Percentiles rank a stretch among this genome's conserved stretches.
These are phyloP conservation scores for Cyclopterus lumpus DNA, from an alignment of 2,797 vertebrate genomes.

Conservation along the genomic window DNA sequence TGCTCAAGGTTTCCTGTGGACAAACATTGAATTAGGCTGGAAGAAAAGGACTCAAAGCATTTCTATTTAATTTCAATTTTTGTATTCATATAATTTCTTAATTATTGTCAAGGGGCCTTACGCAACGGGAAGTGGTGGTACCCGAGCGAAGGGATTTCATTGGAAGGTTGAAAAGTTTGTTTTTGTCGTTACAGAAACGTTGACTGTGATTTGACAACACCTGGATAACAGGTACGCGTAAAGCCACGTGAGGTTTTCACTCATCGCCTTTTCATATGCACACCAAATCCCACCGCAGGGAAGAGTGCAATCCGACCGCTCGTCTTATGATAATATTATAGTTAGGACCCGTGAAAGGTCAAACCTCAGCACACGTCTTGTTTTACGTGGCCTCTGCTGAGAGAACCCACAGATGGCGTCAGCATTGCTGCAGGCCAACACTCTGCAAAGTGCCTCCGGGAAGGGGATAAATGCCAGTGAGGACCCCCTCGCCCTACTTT, in stretches of 20 bases:
- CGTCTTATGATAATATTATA: slow-evolving; percentile 88
- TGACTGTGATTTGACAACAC: slow-evolving; percentile 9
- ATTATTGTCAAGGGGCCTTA: neutral
- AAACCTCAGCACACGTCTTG: slow-evolving; percentile 79
- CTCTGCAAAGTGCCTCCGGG: slow-evolving; percentile 71
- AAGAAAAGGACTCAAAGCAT: neutral
- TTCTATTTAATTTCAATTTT: too few species aligned
- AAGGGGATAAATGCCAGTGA: slow-evolving; percentile 58
- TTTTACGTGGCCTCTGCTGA: slow-evolving; percentile 77
- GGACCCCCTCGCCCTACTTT: slow-evolving; percentile 30
- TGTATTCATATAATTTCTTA: neutral
- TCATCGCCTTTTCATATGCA: slow-evolving; percentile 66
- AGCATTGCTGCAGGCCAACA: slow-evolving; percentile 70
- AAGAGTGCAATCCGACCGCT: slow-evolving; percentile 74
- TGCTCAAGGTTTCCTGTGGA: slow-evolving; percentile 7
- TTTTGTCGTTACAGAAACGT: slow-evolving; percentile 1
- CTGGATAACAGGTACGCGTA: slow-evolving; percentile 32
- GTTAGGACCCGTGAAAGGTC: slow-evolving; percentile 86
- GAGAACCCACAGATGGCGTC: slow-evolving; percentile 74
- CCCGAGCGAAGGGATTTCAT: neutral
- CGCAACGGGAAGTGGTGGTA: neutral
- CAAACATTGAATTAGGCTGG: neutral
- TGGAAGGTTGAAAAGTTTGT: neutral
- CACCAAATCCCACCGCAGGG: slow-evolving; percentile 61
- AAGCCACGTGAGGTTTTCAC: slow-evolving; percentile 41